phyloP scores from a whole-genome alignment of 2,797 vertebrate species.

The Basileuterus tristriatus region DNA sequence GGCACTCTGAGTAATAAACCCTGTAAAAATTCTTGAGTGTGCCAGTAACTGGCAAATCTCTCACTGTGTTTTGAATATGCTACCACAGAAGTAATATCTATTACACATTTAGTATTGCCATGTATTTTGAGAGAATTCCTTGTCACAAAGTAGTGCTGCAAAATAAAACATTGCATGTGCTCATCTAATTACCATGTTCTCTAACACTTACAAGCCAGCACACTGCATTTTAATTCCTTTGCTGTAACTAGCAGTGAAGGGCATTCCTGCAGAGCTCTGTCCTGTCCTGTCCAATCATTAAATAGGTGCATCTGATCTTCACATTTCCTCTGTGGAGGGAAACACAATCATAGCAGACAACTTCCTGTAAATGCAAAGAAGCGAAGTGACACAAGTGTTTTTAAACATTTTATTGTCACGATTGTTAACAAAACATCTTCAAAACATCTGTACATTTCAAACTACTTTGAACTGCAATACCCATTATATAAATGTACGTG shows the following conservation, averaged over 20 bases:
- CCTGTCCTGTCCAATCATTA: not conserved
- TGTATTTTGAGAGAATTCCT: not conserved
- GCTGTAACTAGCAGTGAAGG: not conserved
- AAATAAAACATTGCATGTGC: not conserved
- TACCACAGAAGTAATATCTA: not conserved
- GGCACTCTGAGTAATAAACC: not conserved
- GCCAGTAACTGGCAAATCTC: not conserved
- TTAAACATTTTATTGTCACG: conserved; percentile 79
- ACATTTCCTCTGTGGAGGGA: not conserved
- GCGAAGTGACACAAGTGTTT: conserved; percentile 75
- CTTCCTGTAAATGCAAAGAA: conserved; percentile 60
- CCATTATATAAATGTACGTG: conserved; percentile 71
- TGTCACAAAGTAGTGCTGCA: not conserved
- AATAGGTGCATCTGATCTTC: not conserved
- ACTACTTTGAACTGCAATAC: conserved; percentile 78
- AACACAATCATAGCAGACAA: not conserved
- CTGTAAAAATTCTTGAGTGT: not conserved
- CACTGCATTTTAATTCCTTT: not conserved
- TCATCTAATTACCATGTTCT: not conserved
- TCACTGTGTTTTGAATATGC: not conserved
- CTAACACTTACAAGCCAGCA: not conserved
- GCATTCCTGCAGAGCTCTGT: not conserved
- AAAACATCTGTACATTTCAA: conserved; percentile 92
- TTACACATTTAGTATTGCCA: not conserved
- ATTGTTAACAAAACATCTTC: conserved; percentile 84